Conservation (phyloP, 2,888 invertebrate species). For the Sepiola atlantica region DNA sequence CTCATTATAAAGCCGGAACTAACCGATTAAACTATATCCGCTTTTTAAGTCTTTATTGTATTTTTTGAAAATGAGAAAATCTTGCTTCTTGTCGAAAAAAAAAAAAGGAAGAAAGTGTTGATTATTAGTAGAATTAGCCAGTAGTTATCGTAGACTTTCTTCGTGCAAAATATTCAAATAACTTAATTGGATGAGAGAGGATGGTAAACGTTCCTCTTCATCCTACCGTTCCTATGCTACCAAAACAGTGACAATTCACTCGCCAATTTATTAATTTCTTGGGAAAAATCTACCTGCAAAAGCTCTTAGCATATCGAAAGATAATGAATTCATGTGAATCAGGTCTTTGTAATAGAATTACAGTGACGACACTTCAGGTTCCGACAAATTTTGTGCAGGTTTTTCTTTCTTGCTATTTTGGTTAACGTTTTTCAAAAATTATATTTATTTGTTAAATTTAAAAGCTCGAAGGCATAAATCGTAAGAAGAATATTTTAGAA, state of each 20-base stretch:
- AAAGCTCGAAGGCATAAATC: conserved; percentile 39
- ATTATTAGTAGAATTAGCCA: not conserved
- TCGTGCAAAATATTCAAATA: not conserved
- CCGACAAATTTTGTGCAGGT: not conserved
- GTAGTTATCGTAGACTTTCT: not conserved
- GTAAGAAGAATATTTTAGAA: not conserved
- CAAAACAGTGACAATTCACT: conserved; percentile 36
- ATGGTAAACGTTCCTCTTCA: not conserved
- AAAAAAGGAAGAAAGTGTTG: no score
- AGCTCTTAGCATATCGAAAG: conserved; percentile 40
- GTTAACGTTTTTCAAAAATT: not conserved
- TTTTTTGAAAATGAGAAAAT: not conserved
- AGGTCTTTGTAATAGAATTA: conserved; percentile 32
- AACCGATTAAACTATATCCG: no score
- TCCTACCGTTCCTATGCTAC: not conserved
- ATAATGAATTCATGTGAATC: conserved; percentile 38
- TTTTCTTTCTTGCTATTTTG: not conserved
- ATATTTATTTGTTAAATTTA: not conserved
- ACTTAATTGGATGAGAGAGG: conserved; percentile 15
- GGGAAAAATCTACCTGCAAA: conserved; percentile 34
- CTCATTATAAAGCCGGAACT: no score
- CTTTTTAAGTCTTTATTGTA: not conserved
- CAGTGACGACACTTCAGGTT: conserved; percentile 32
- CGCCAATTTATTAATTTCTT: conserved; percentile 45
- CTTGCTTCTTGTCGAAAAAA: not conserved